Evolutionary conservation across 2,888 invertebrate species (phyloP).

Genomic region (Ametastegia equiseti): DNA sequence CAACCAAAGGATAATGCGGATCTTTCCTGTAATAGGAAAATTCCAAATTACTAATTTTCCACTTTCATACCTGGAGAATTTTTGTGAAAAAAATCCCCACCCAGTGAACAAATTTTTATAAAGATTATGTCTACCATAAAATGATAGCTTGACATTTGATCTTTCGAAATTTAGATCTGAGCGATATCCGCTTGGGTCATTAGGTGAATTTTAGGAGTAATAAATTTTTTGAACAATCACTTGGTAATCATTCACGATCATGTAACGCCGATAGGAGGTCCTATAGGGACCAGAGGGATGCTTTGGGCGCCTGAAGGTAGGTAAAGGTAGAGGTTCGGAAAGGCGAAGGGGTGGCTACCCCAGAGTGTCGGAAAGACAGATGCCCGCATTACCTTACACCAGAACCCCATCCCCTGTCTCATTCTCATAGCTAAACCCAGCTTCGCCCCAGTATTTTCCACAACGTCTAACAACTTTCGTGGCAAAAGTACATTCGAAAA

Average conservation of each 20-base stretch:
- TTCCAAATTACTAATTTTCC: neutral
- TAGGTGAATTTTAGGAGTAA: slow-evolving; percentile 1
- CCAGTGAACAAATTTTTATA: too few relatives aligned
- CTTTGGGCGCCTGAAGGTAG: neutral
- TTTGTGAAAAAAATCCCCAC: too few relatives aligned
- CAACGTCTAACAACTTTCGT: slow-evolving; percentile 32
- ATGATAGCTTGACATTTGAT: neutral
- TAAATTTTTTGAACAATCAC: neutral
- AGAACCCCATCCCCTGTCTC: too few relatives aligned
- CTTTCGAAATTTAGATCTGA: too few relatives aligned
- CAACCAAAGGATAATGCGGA: neutral
- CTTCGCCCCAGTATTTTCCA: neutral
- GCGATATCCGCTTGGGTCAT: neutral
- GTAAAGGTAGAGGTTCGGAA: neutral
- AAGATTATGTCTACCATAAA: neutral
- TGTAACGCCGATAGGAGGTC: slow-evolving; percentile 22
- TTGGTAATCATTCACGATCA: slow-evolving; percentile 30
- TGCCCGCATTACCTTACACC: slow-evolving; percentile 43
- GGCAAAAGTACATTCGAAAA: slow-evolving; percentile 35
- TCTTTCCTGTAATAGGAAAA: neutral
- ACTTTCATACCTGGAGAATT: too few relatives aligned
- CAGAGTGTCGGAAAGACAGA: slow-evolving; percentile 46
- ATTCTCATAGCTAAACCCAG: neutral
- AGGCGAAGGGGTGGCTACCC: neutral
- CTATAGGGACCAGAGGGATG: neutral